A percentile compares a stretch with the other conserved stretches of the same genome.
Evolutionary conservation across 2,113 vertebrate genomes (phyloP).

Genomic region (Aramus guarauna): DNA sequence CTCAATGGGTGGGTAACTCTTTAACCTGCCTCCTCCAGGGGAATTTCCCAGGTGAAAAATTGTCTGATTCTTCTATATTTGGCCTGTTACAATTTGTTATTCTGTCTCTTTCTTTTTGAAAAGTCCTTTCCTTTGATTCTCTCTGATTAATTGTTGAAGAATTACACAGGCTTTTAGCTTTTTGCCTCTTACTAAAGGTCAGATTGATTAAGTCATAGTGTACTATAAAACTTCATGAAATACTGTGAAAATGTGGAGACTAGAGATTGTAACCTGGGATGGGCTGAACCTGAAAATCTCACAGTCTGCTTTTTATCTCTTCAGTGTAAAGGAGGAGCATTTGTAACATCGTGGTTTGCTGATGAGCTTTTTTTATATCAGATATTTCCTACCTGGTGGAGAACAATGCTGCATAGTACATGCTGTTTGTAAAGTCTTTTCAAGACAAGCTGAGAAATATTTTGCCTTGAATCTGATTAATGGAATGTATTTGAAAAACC

Average conservation of each 20-base stretch:
- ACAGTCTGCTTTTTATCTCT: background rate
- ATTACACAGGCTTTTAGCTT: background rate
- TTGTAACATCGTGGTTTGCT: background rate
- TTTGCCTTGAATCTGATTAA: background rate
- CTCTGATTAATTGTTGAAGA: background rate
- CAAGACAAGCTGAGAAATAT: background rate
- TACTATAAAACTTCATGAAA: background rate
- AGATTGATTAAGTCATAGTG: background rate
- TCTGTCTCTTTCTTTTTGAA: background rate
- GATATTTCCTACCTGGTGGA: background rate
- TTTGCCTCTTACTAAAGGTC: background rate
- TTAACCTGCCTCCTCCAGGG: background rate
- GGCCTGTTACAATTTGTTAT: background rate
- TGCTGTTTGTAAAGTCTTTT: background rate
- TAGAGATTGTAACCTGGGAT: background rate
- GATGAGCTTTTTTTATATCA: background rate
- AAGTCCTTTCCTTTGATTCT: background rate
- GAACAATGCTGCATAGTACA: background rate
- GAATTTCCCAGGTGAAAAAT: conserved; percentile 4
- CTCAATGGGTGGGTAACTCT: background rate
- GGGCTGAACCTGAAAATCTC: background rate
- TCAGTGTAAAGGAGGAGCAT: background rate
- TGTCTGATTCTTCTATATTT: background rate
- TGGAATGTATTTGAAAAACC: conserved; percentile 7
- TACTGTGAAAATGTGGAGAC: background rate